Evolutionary conservation across 2,113 vertebrate genomes (phyloP).

Genomic region (Lipotes vexillifer): DNA sequence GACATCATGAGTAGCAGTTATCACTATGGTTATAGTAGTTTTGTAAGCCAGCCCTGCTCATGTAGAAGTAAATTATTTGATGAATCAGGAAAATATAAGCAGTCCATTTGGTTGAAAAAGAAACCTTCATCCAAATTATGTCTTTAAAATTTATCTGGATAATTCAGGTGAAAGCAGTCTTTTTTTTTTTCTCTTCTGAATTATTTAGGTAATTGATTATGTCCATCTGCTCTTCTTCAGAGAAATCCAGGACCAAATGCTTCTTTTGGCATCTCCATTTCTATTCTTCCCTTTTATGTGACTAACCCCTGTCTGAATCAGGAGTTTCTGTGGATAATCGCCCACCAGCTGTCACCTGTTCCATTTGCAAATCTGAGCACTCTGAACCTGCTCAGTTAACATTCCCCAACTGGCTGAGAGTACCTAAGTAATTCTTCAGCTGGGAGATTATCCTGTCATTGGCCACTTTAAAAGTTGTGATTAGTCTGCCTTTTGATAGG

Average conservation of each 20-base stretch:
- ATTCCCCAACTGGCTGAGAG: background rate
- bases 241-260: background rate
- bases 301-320: background rate
- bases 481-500: background rate
- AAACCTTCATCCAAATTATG: background rate
- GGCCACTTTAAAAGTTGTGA: background rate
- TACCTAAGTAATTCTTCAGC: background rate
- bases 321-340: conserved; percentile 33
- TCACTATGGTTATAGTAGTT: background rate
- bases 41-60: background rate
- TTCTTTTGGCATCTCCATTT: background rate
- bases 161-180: conserved; percentile 49
- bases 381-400: background rate
- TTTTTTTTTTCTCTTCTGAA: background rate
- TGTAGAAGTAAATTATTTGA: background rate
- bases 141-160: conserved; percentile 37
- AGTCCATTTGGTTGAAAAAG: conserved; percentile 4
- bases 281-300: background rate
- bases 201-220: conserved; percentile 61
- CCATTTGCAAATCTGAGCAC: background rate
- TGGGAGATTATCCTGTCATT: background rate
- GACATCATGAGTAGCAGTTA: background rate
- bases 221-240: conserved; percentile 37
- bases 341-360: conserved; percentile 31
- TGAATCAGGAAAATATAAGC: background rate